phyloP scores from a whole-genome alignment of 1,140 invertebrate genomes.

The Saccostrea echinata region DNA sequence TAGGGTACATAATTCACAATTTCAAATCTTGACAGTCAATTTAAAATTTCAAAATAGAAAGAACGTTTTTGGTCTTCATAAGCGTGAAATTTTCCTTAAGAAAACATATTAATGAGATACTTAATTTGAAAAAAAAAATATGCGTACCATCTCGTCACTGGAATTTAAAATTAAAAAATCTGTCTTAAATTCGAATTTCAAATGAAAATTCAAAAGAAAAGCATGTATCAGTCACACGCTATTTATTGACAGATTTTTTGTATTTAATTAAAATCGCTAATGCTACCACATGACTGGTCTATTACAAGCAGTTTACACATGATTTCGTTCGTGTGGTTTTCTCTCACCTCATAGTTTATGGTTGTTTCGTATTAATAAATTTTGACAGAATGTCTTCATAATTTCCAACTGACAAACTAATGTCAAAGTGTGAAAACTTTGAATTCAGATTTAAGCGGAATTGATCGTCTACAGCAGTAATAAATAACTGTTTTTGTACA shows the following conservation, averaged over 20 bases:
- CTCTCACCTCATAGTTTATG: neutral
- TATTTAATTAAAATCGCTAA: neutral
- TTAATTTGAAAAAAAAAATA: neutral
- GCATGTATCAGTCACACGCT: neutral
- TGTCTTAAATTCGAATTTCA: conserved; percentile 23
- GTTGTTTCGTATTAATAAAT: conserved; percentile 34
- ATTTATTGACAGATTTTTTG: neutral
- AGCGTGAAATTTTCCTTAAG: neutral
- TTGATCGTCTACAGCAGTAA: neutral
- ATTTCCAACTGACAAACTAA: conserved; percentile 19
- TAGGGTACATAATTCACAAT: neutral
- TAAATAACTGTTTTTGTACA: neutral
- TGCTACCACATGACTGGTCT: neutral
- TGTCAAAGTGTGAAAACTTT: conserved; percentile 25
- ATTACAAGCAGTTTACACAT: neutral
- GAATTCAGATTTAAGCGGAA: conserved; percentile 17
- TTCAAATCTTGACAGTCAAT: neutral
- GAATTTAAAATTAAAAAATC: conserved; percentile 10
- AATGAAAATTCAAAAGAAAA: neutral
- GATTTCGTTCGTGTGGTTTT: neutral
- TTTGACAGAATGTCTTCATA: conserved; percentile 3
- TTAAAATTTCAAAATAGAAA: conserved; percentile 6
- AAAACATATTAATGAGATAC: neutral
- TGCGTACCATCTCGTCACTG: conserved; percentile 32
- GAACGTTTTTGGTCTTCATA: neutral